phyloP scores from a whole-genome alignment of 1,140 invertebrate genomes.

The Pachypeltis micranthus region DNA sequence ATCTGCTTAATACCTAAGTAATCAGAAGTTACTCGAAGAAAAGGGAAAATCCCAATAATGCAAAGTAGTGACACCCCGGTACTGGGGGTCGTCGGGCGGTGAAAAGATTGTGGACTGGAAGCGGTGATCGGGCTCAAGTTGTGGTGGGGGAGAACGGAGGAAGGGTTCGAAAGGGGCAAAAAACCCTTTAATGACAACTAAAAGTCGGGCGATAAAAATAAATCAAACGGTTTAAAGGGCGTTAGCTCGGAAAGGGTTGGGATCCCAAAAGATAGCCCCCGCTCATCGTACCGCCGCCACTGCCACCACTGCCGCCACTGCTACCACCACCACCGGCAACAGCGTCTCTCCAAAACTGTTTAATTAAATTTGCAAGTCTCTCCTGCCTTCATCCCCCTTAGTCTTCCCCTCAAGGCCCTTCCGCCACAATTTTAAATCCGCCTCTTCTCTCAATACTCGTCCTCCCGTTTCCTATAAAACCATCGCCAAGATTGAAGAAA shows the following conservation, averaged over 20 bases:
- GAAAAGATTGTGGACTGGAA: too few species aligned
- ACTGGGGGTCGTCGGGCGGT: conserved; percentile 2
- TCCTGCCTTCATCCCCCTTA: too few species aligned
- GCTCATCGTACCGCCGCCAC: background rate
- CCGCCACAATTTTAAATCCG: background rate
- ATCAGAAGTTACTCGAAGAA: conserved; percentile 17
- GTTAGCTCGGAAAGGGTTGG: conserved; percentile 11
- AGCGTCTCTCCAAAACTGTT: conserved; percentile 12
- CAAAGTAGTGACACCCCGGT: conserved; percentile 6
- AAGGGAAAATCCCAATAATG: background rate
- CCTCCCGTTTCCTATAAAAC: background rate
- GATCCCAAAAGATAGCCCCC: conserved; percentile 12
- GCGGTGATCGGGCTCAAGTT: too few species aligned
- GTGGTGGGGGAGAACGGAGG: too few species aligned
- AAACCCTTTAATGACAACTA: conserved; percentile 25
- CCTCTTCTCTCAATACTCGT: background rate
- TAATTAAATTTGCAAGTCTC: conserved; percentile 25
- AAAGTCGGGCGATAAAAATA: conserved; percentile 27
- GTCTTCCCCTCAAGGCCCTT: background rate
- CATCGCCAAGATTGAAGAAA: too few species aligned
- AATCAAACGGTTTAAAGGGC: conserved; percentile 23
- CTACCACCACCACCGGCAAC: background rate
- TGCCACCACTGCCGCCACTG: background rate
- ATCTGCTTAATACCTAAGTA: conserved; percentile 16
- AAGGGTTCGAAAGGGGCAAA: conserved; percentile 13